These are phyloP conservation scores for Orestias chungarensis DNA, from an alignment of 2,797 vertebrate genomes.

Conservation along the genomic window DNA sequence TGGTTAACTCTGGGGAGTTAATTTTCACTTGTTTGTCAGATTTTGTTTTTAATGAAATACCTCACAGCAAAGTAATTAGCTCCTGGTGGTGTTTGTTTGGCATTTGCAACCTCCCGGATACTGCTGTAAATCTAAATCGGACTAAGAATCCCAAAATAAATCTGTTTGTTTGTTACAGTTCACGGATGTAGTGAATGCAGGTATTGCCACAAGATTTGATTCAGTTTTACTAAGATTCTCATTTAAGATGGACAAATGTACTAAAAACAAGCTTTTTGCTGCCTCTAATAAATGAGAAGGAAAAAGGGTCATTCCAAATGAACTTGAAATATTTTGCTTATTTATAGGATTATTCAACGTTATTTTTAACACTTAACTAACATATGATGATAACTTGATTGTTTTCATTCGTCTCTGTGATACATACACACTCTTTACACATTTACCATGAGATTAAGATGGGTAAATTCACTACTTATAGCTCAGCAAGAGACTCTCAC, in stretches of 20 bases:
- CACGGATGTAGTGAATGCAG: conserved; percentile 1
- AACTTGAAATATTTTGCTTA: too few species aligned
- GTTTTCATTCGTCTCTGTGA: background rate
- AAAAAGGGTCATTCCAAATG: too few species aligned
- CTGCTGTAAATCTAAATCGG: conserved; percentile 15
- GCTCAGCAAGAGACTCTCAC: background rate
- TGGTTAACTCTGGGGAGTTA: conserved; percentile 4
- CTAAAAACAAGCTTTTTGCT: background rate
- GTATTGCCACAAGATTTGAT: background rate
- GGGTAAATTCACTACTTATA: background rate
- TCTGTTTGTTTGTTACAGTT: conserved; percentile 13
- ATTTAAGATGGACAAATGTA: background rate
- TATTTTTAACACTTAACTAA: too few species aligned
- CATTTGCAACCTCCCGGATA: conserved; percentile 30
- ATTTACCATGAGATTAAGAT: background rate
- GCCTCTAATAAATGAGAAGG: too few species aligned
- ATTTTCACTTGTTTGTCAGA: conserved; percentile 23
- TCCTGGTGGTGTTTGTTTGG: conserved; percentile 24
- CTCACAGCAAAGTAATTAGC: conserved; percentile 38
- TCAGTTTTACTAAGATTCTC: conserved; percentile 1
- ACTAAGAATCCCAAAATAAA: conserved; percentile 19
- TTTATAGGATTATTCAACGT: too few species aligned
- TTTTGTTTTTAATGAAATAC: conserved; percentile 43
- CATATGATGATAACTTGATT: background rate
- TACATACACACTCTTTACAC: background rate